Conservation (phyloP, 2,113 vertebrate genomes). For the Limnothrissa miodon region DNA sequence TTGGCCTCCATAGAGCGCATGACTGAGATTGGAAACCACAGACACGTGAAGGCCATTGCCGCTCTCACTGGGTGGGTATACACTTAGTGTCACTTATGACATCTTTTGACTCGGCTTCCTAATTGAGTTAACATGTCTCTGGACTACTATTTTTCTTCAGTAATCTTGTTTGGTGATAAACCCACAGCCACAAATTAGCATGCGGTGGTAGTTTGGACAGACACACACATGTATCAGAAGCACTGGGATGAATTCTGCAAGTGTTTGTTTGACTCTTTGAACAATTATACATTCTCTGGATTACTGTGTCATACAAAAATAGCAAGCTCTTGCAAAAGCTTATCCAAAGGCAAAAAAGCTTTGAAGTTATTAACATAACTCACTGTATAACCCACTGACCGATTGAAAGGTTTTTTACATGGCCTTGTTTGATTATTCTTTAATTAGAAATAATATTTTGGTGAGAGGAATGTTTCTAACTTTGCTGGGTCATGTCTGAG, state of each 20-base stretch:
- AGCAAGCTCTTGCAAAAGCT: neutral
- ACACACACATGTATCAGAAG: neutral
- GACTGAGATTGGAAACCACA: constrained; percentile 47
- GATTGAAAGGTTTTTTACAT: too few relatives aligned
- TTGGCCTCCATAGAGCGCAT: constrained; percentile 40
- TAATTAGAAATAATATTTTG: neutral
- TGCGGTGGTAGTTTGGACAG: neutral
- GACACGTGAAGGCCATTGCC: constrained; percentile 39
- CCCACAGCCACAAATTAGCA: neutral
- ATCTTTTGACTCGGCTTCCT: constrained; percentile 20
- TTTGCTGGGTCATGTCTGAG: neutral
- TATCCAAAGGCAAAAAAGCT: too few relatives aligned
- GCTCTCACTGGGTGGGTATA: neutral
- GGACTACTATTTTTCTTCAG: constrained; percentile 30
- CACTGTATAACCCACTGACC: too few relatives aligned
- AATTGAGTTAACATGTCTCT: constrained; percentile 33
- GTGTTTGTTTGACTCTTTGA: neutral
- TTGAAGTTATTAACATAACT: too few relatives aligned
- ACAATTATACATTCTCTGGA: neutral
- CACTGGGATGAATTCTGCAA: neutral
- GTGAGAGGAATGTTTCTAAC: neutral
- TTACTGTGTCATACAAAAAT: neutral
- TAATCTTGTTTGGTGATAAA: constrained; percentile 13
- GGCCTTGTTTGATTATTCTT: too few relatives aligned
- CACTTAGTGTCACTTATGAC: constrained; percentile 17